Evolutionary conservation across 2,797 vertebrate genomes (phyloP).

Genomic region (Artibeus jamaicensis): DNA sequence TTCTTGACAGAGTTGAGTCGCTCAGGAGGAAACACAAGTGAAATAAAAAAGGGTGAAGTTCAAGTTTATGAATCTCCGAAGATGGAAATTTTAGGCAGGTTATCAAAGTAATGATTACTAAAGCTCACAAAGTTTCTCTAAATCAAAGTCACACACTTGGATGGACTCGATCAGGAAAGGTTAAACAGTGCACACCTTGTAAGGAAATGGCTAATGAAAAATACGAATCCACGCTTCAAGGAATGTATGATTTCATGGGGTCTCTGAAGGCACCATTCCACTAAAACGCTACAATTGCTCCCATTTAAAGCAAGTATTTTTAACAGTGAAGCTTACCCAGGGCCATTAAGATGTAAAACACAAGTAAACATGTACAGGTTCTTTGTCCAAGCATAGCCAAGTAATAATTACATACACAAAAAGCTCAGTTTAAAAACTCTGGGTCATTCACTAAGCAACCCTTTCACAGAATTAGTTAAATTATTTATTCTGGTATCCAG

Average conservation of each 20-base stretch:
- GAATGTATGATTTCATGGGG: background rate
- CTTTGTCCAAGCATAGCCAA: background rate
- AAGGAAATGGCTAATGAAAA: background rate
- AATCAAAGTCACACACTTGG: background rate
- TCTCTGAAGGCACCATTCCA: background rate
- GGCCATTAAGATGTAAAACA: background rate
- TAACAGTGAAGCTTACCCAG: background rate
- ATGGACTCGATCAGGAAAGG: background rate
- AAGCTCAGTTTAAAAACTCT: background rate
- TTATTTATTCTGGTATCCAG: background rate
- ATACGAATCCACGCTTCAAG: background rate
- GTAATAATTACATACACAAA: background rate
- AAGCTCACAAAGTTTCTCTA: background rate
- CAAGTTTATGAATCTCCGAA: background rate
- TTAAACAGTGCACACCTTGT: background rate
- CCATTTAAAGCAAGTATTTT: conserved; percentile 24
- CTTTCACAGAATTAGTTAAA: background rate
- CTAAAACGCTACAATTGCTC: background rate
- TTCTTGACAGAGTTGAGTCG: conserved; percentile 1
- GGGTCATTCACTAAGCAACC: background rate
- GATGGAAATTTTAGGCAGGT: background rate
- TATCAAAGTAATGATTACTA: background rate
- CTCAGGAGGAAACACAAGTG: background rate
- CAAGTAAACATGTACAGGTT: background rate
- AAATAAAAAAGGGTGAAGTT: background rate